Evolutionary conservation across 2,888 invertebrate genomes (phyloP).

Genomic region (Ophion ventricosus): DNA sequence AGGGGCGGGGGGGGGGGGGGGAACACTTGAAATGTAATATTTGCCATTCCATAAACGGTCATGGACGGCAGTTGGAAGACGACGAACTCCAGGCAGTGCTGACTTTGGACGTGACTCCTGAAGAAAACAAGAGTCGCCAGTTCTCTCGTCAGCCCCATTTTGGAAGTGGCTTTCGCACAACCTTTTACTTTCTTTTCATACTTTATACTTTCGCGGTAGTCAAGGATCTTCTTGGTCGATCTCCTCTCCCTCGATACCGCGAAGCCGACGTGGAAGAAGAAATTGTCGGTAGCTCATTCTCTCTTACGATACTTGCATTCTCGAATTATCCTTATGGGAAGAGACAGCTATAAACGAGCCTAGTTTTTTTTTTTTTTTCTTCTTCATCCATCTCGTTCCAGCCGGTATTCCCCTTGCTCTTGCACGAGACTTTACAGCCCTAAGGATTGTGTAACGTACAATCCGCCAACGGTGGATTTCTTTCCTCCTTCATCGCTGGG

Average conservation of each 20-base stretch:
- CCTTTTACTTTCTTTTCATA: constrained; percentile 43
- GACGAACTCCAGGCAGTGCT: constrained; percentile 1
- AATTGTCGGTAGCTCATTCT: constrained; percentile 37
- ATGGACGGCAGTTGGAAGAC: constrained; percentile 36
- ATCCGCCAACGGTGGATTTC: constrained; percentile 16
- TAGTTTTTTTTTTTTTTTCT: constrained; percentile 68
- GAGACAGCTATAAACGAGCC: constrained; percentile 72
- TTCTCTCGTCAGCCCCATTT: constrained; percentile 46
- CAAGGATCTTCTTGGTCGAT: constrained; percentile 4
- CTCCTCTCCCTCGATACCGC: constrained; percentile 54
- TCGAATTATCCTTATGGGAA: constrained; percentile 73
- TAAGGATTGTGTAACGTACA: constrained; percentile 12
- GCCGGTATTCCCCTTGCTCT: constrained; percentile 27
- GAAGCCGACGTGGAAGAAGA: constrained; percentile 61
- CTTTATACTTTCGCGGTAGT: constrained; percentile 27
- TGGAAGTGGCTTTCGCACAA: constrained; percentile 57
- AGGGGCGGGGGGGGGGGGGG: background rate
- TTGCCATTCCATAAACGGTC: constrained; percentile 55
- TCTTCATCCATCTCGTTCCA: constrained; percentile 68
- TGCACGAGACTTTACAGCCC: constrained; percentile 2
- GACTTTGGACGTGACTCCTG: constrained; percentile 12
- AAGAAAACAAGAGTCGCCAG: constrained; percentile 57
- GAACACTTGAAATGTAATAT: constrained; percentile 45
- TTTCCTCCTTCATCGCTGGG: constrained; percentile 42
- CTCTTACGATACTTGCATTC: constrained; percentile 68